Conservation (phyloP, 2,797 vertebrate genomes). For the Basileuterus tristriatus region DNA sequence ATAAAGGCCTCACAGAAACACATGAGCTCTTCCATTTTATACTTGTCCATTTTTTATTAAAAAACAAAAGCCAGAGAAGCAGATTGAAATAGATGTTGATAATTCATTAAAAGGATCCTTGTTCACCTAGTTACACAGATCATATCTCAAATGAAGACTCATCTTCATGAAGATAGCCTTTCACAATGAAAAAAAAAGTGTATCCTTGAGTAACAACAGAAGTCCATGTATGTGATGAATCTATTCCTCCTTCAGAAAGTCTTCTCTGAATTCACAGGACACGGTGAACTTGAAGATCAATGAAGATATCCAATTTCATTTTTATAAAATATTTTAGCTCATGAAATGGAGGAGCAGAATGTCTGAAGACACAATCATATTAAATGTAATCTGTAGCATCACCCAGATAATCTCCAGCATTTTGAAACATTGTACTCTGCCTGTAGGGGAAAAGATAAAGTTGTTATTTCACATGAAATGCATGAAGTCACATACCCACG, state of each 20-base stretch:
- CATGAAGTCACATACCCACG: not conserved
- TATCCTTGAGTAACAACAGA: not conserved
- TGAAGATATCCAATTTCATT: slow-evolving; percentile 37
- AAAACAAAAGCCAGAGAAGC: slow-evolving; percentile 30
- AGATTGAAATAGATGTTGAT: not conserved
- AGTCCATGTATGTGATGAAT: not conserved
- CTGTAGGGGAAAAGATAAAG: slow-evolving; percentile 56
- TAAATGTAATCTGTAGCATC: slow-evolving; percentile 52
- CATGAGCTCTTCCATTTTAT: slow-evolving; percentile 42
- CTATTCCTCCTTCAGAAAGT: slow-evolving; percentile 43
- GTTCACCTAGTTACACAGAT: slow-evolving; percentile 43
- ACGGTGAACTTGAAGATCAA: not conserved
- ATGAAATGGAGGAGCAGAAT: slow-evolving; percentile 45
- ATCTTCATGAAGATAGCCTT: not conserved
- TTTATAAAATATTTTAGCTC: slow-evolving; percentile 47
- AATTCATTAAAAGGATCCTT: slow-evolving; percentile 24
- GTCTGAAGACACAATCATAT: slow-evolving; percentile 50
- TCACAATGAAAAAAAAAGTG: not conserved
- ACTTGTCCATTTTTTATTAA: slow-evolving; percentile 38
- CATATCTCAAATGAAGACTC: not conserved
- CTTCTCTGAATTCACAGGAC: slow-evolving; percentile 46
- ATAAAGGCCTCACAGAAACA: slow-evolving; percentile 46
- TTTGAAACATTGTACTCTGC: slow-evolving; percentile 59
- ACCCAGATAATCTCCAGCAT: slow-evolving; percentile 64
- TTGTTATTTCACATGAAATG: slow-evolving; percentile 27